Percentiles rank a stretch among this genome's conserved stretches.
These are phyloP conservation scores for Nannospalax galili DNA, from an alignment of 2,113 vertebrate genomes.

Conservation along the genomic window DNA sequence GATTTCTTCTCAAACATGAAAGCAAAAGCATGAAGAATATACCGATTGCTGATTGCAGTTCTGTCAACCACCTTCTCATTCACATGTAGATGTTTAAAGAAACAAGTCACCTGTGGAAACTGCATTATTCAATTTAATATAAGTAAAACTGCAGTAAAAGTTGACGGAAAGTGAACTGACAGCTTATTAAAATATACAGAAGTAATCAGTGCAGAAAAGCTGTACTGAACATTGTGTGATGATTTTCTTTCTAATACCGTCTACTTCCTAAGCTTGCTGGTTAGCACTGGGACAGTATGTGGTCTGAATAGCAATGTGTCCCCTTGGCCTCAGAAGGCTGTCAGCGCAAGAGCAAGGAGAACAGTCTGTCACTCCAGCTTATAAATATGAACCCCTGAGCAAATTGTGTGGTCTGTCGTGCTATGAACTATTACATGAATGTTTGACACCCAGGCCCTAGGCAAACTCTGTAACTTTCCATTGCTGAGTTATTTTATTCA, in stretches of 20 bases:
- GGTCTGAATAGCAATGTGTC: slow-evolving; percentile 14
- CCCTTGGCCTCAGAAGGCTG: neutral
- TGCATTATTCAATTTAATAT: slow-evolving; percentile 33
- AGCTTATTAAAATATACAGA: neutral
- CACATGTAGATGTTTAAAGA: neutral
- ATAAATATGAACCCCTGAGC: slow-evolving; percentile 3
- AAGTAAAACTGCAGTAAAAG: neutral
- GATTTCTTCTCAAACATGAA: slow-evolving; percentile 35
- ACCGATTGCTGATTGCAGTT: neutral
- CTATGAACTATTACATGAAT: slow-evolving; percentile 18
- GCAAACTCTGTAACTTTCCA: slow-evolving; percentile 13
- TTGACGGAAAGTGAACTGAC: slow-evolving; percentile 12
- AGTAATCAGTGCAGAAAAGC: neutral
- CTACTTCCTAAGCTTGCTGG: neutral
- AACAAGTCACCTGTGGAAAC: neutral
- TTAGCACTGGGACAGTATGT: neutral
- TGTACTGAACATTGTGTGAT: neutral
- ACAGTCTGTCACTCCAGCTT: neutral
- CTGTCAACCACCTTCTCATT: neutral
- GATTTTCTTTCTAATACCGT: slow-evolving; percentile 4
- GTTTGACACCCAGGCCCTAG: neutral
- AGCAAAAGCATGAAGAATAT: neutral
- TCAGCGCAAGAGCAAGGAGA: neutral
- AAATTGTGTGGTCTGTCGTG: neutral
- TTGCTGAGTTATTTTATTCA: neutral